Evolutionary conservation across 1,140 invertebrate genomes (phyloP).

Genomic region (Chymomyza costata): DNA sequence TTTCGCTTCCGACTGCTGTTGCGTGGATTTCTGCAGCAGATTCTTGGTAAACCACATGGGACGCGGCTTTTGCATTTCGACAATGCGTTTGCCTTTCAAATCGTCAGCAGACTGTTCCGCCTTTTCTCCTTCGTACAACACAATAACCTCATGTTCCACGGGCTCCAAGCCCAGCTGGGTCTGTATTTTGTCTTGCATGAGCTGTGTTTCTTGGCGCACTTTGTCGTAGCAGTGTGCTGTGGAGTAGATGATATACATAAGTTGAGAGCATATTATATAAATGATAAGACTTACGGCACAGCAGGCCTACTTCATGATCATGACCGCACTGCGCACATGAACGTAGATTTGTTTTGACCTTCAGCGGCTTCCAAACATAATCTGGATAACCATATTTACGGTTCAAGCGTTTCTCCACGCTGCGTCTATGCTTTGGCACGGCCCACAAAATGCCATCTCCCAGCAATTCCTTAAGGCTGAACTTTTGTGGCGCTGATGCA

Average conservation of each 20-base stretch:
- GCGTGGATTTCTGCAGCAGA: constrained; percentile 85
- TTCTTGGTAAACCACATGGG: constrained; percentile 89
- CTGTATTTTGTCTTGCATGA: constrained; percentile 85
- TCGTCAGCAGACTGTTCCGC: constrained; percentile 76
- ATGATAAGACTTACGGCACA: constrained; percentile 92
- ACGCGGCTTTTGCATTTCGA: constrained; percentile 84
- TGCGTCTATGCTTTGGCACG: constrained; percentile 86
- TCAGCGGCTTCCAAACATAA: constrained; percentile 81
- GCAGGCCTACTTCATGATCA: constrained; percentile 82
- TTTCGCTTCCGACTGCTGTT: constrained; percentile 79
- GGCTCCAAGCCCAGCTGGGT: constrained; percentile 82
- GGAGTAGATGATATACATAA: too few species aligned
- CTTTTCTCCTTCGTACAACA: constrained; percentile 89
- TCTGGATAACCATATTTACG: constrained; percentile 83
- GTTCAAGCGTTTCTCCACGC: constrained; percentile 83
- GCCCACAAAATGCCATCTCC: constrained; percentile 87
- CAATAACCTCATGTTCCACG: constrained; percentile 88
- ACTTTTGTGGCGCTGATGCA: constrained; percentile 28
- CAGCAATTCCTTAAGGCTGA: constrained; percentile 79
- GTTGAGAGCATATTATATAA: constrained; percentile 25
- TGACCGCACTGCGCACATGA: constrained; percentile 88
- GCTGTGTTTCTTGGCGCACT: constrained; percentile 86
- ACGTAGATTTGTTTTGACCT: constrained; percentile 84
- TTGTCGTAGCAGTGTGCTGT: constrained; percentile 88
- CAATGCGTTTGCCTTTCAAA: constrained; percentile 81